phyloP scores from a whole-genome alignment of 2,113 vertebrate species.

The Agapornis roseicollis region DNA sequence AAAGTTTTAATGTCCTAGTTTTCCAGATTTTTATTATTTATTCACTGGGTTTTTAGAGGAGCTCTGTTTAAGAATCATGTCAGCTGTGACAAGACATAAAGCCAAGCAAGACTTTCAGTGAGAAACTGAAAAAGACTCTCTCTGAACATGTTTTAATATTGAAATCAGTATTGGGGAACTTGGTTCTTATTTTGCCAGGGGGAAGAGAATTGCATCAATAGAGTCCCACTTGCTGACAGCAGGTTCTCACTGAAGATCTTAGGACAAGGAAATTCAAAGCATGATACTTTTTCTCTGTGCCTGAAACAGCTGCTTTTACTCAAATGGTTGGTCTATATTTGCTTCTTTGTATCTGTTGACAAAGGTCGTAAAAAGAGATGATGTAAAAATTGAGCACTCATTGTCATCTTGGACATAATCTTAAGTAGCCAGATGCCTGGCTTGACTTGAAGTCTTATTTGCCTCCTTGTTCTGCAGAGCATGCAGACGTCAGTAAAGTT shows the following conservation, averaged over 20 bases:
- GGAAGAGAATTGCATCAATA: not conserved
- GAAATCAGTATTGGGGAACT: not conserved
- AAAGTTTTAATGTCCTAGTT: conserved; percentile 58
- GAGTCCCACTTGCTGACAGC: not conserved
- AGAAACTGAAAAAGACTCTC: not conserved
- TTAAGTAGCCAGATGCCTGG: not conserved
- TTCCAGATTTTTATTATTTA: conserved; percentile 47
- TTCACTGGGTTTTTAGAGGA: conserved; percentile 24
- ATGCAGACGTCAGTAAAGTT: not conserved
- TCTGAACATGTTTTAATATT: not conserved
- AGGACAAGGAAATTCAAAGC: not conserved
- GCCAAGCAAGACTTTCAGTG: not conserved
- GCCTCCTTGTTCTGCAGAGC: not conserved
- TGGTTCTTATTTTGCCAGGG: not conserved
- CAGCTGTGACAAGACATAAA: conserved; percentile 16
- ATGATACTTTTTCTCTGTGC: not conserved
- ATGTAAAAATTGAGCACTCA: not conserved
- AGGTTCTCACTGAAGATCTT: not conserved
- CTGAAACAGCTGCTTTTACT: not conserved
- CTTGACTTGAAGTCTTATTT: not conserved
- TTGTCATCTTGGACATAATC: not conserved
- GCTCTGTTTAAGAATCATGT: conserved; percentile 30
- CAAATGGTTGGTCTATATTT: not conserved
- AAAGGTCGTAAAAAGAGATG: not conserved
- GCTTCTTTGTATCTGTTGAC: not conserved